These are phyloP conservation scores for Laticauda colubrina DNA, from an alignment of 2,113 vertebrate species.

Conservation along the genomic window DNA sequence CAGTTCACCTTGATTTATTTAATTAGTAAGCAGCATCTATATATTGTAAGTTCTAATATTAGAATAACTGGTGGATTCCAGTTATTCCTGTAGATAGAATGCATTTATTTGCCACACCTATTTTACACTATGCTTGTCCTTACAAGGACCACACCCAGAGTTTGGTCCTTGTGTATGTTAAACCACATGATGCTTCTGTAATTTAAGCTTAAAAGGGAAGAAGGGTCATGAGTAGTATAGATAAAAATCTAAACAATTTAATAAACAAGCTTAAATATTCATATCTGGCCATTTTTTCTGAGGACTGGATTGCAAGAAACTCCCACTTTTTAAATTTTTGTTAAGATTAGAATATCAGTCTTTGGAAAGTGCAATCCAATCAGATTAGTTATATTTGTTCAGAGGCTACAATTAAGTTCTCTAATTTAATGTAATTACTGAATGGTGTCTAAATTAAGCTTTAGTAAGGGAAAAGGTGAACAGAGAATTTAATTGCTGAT, in stretches of 20 bases:
- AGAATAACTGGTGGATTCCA: not conserved
- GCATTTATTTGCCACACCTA: not conserved
- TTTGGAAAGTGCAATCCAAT: slow-evolving; percentile 42
- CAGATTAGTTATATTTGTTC: slow-evolving; percentile 46
- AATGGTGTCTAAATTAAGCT: slow-evolving; percentile 31
- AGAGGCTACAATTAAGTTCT: slow-evolving; percentile 47
- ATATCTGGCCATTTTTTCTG: not conserved
- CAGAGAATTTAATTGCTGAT: slow-evolving; percentile 1
- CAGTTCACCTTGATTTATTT: not conserved
- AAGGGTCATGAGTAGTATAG: not conserved
- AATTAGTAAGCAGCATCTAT: not conserved
- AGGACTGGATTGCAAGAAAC: slow-evolving; percentile 15
- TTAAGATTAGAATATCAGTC: slow-evolving; percentile 35
- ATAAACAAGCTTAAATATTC: not conserved
- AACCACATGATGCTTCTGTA: not conserved
- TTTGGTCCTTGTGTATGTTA: not conserved
- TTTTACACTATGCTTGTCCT: slow-evolving; percentile 8
- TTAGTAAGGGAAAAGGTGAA: slow-evolving; percentile 38
- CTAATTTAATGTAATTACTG: slow-evolving; percentile 48
- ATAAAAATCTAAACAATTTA: not conserved
- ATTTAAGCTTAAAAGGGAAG: not conserved
- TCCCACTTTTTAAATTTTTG: slow-evolving; percentile 43
- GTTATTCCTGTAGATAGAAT: not conserved
- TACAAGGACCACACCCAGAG: not conserved
- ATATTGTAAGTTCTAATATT: not conserved